Percentiles rank a stretch among this genome's conserved stretches.
Evolutionary conservation across 53 echinoderm and acorn worm genomes (phyloP).

Genomic region (Echinometra lucunter): DNA sequence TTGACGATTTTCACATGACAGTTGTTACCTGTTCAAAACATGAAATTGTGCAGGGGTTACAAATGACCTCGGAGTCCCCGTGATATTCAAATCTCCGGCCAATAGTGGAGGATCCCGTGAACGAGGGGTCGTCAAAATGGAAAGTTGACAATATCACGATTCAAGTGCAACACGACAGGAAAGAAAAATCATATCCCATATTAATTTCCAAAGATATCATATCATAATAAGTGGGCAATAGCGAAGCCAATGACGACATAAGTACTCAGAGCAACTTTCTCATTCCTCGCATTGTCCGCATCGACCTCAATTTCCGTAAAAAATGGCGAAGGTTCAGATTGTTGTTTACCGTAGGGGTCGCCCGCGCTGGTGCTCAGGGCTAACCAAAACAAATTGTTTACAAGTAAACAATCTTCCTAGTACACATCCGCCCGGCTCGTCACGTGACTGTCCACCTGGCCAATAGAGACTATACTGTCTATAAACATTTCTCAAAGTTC

Average conservation of each 20-base stretch:
- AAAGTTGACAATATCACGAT: constrained; percentile 73
- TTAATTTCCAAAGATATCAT: constrained; percentile 58
- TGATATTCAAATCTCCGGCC: constrained; percentile 81
- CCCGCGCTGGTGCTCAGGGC: constrained; percentile 96
- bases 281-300: constrained; percentile 88
- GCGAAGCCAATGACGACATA: constrained; percentile 7
- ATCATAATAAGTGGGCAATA: not conserved
- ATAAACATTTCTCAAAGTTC: constrained; percentile 68
- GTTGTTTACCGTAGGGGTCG: constrained; percentile 99
- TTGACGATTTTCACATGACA: not conserved
- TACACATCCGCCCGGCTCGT: constrained; percentile 97
- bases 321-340: constrained; percentile 99
- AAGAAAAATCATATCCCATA: constrained; percentile 54
- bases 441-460: constrained; percentile 99
- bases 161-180: constrained; percentile 60
- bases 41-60: constrained; percentile 64
- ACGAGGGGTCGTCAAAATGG: constrained; percentile 75
- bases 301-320: constrained; percentile 97
- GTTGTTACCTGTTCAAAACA: constrained; percentile 66
- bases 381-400: constrained; percentile 99
- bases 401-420: constrained; percentile 99
- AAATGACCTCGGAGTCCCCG: constrained; percentile 74
- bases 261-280: constrained; percentile 62
- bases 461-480: constrained; percentile 72
- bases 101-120: constrained; percentile 73